A percentile compares a stretch with the other conserved stretches of the same genome.
Conservation (phyloP, 1,140 invertebrate genomes). For the Musca vetustissima region DNA sequence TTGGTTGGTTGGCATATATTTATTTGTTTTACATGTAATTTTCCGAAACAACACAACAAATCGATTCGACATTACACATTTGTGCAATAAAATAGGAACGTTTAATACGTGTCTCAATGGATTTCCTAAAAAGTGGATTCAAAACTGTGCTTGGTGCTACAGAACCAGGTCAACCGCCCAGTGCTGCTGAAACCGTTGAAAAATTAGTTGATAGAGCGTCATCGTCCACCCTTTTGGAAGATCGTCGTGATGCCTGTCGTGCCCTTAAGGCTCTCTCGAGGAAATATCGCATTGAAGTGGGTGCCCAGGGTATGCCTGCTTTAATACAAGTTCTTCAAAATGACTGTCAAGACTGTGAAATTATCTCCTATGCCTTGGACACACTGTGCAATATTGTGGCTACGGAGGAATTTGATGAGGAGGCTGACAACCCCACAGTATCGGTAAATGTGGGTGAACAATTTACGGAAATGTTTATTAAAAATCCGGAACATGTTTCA, state of each 20-base stretch:
- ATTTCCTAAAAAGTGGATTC: conserved; percentile 82
- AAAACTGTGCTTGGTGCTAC: conserved; percentile 86
- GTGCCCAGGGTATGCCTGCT: conserved; percentile 90
- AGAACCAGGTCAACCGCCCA: conserved; percentile 71
- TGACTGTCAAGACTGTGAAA: conserved; percentile 87
- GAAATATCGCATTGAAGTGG: conserved; percentile 93
- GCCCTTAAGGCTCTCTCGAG: conserved; percentile 91
- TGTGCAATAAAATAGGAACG: not conserved
- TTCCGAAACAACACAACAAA: not conserved
- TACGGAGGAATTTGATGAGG: conserved; percentile 80
- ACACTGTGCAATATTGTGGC: conserved; percentile 89
- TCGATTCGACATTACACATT: not conserved
- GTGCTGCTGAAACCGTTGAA: conserved; percentile 89
- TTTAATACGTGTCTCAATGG: conserved; percentile 61
- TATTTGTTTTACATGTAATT: not conserved
- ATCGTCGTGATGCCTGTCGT: conserved; percentile 93
- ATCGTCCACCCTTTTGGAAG: conserved; percentile 90
- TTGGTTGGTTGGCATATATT: conserved; percentile 5
- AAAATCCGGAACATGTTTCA: conserved; percentile 84
- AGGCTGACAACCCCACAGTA: conserved; percentile 66
- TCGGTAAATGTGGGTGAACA: conserved; percentile 81
- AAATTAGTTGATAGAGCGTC: conserved; percentile 87
- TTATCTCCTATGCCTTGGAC: conserved; percentile 88
- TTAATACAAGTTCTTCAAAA: conserved; percentile 74
- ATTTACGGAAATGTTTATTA: conserved; percentile 98